Conservation (phyloP, 2,888 invertebrate species). For the Nesidiocoris tenuis region DNA sequence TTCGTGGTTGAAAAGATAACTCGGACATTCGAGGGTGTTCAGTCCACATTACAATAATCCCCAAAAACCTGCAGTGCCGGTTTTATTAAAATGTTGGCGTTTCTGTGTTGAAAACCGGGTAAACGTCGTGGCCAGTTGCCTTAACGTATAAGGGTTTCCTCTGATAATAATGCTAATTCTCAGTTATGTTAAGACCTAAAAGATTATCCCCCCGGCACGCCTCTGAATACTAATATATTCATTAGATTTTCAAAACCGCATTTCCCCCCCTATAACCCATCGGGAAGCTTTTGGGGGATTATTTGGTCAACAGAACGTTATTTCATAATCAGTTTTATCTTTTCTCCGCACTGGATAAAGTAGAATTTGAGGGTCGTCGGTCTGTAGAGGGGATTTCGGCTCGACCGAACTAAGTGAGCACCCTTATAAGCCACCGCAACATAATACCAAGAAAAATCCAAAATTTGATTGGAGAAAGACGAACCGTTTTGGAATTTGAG, state of each 20-base stretch:
- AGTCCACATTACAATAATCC: neutral
- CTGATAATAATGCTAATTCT: constrained; percentile 45
- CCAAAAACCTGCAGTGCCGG: neutral
- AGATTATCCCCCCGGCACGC: constrained; percentile 44
- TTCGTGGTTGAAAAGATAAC: neutral
- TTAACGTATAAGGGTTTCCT: neutral
- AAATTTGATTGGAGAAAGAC: no score
- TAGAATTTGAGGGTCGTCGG: constrained; percentile 1
- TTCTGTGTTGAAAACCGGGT: neutral
- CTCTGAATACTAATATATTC: constrained; percentile 47
- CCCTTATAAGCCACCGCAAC: no score
- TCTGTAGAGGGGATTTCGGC: constrained; percentile 15
- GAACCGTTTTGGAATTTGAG: no score
- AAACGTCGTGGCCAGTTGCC: neutral
- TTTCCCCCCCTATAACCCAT: constrained; percentile 17
- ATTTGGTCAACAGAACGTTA: constrained; percentile 43
- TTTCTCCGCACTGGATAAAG: neutral
- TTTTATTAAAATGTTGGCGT: neutral
- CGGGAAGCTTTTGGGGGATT: constrained; percentile 6
- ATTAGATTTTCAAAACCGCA: constrained; percentile 46
- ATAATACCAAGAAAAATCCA: no score
- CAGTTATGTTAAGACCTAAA: constrained; percentile 46
- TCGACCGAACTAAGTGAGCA: constrained; percentile 20
- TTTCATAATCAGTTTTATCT: constrained; percentile 41
- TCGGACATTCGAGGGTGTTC: no score